Evolutionary conservation across 2,888 invertebrate species (phyloP).

Genomic region (Eurois occulta): DNA sequence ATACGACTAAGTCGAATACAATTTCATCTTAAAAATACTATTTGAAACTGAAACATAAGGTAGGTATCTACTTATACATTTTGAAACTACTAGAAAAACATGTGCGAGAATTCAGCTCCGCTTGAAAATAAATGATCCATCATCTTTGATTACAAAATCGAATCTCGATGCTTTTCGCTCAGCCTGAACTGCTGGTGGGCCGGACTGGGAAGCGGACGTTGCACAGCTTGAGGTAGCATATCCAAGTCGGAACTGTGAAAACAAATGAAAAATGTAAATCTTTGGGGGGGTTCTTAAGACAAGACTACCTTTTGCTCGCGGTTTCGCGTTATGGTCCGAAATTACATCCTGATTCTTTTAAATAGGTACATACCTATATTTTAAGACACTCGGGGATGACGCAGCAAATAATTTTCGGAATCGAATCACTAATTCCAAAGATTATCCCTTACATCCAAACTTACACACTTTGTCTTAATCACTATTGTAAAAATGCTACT

Average conservation of each 20-base stretch:
- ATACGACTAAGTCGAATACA: not conserved
- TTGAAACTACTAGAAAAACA: not conserved
- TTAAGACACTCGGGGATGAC: not conserved
- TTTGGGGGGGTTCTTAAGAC: not conserved
- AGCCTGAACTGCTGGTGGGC: not conserved
- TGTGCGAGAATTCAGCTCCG: not conserved
- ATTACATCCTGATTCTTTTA: not conserved
- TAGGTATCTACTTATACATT: not conserved
- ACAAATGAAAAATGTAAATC: not conserved
- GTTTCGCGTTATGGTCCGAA: not conserved
- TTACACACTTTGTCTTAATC: too few species aligned
- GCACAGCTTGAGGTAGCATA: conserved; percentile 11
- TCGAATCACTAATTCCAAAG: not conserved
- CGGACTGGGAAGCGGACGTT: not conserved
- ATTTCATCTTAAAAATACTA: not conserved
- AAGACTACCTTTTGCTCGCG: not conserved
- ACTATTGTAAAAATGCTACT: not conserved
- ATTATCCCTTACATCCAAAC: not conserved
- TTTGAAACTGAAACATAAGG: not conserved
- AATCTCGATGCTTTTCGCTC: not conserved
- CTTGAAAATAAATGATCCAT: not conserved
- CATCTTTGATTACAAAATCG: not conserved
- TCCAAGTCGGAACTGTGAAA: conserved; percentile 5
- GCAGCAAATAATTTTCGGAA: not conserved
- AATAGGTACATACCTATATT: too few species aligned